Percentiles rank a stretch among this genome's conserved stretches.
Conservation (phyloP, 2,888 invertebrate genomes). For the Ochropleura leucogaster region DNA sequence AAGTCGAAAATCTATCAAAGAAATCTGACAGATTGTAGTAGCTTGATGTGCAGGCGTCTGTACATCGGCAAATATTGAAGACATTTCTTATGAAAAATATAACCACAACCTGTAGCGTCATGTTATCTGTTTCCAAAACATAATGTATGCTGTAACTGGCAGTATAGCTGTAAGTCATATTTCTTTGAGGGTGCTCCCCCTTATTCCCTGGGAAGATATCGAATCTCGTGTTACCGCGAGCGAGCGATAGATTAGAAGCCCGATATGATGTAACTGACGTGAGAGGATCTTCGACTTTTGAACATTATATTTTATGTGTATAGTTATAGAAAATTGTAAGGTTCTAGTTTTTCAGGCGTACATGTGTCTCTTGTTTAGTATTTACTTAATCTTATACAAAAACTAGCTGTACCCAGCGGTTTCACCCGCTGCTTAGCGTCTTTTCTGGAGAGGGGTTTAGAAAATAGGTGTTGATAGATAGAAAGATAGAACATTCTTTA, state of each 20-base stretch:
- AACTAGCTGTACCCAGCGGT: too few relatives aligned
- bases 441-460: too few relatives aligned
- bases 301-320: constrained; percentile 1
- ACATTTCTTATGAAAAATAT: not conserved
- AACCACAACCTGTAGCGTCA: constrained; percentile 3
- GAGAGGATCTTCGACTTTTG: constrained; percentile 17
- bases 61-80: not conserved
- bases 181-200: constrained; percentile 1
- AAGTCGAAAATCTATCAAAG: too few relatives aligned
- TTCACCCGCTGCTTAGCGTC: too few relatives aligned
- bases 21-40: too few relatives aligned
- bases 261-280: constrained; percentile 12
- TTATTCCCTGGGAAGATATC: constrained; percentile 26
- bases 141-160: constrained; percentile 4
- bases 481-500: too few relatives aligned
- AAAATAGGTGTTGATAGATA: too few relatives aligned
- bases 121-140: not conserved
- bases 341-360: not conserved
- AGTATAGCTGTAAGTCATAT: constrained; percentile 27
- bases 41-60: too few relatives aligned
- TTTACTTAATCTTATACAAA: too few relatives aligned
- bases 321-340: not conserved
- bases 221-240: constrained; percentile 30
- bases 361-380: not conserved
- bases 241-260: constrained; percentile 16